Base-by-base conservation (phyloP, 2,797 vertebrate genomes). In the Mormyrus proboscirostris region DNA sequence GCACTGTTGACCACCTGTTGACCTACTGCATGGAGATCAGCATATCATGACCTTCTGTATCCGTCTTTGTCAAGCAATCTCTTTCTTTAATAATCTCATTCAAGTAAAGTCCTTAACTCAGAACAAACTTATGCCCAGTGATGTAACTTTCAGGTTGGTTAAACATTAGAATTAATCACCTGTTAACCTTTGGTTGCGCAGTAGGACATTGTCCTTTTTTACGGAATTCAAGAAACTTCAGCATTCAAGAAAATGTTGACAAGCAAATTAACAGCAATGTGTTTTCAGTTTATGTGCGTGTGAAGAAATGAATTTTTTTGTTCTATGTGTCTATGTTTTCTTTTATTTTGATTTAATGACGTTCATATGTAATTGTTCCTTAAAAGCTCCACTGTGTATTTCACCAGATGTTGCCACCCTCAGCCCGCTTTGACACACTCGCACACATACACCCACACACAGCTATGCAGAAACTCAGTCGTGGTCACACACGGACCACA, bases 351-450 rank as follows among this genome's bases (percentile, higher is more conserved):
- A 73, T 53, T 86, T 69, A 62, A 51, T 86, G 57, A 86, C 6
- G n/a, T 89, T 84, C 22, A 73, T 73, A 19, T 86, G 57, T 73
- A 50, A 53, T 86, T 55, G 47, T 87, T 76, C 49, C 47, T 2
- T 53, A 44, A 73, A 44, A 55, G 29, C 62, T 22, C 22, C 47
- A 50, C 84, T 86, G 59, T 69, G 88, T 59, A 86, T 86, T 89
- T 86, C 57, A 50, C 44, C 49, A 12, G 49, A 38, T 50, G 59
- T 84, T 69, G 84, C 16, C 14, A n/a, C 44, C 22, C 82, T 25
- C n/a, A 9, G n/a, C 44, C 3, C 85, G n/a, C 10, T 86, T 25
- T 14, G 49, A 25, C 65, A 85, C 49, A 50, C 5, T 44, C 2
- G 10, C 47, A 22, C 4, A 4, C n/a, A 47, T 3, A 47, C 49